phyloP scores from a whole-genome alignment of 1,140 invertebrate genomes.

The Drosophila orosa region DNA sequence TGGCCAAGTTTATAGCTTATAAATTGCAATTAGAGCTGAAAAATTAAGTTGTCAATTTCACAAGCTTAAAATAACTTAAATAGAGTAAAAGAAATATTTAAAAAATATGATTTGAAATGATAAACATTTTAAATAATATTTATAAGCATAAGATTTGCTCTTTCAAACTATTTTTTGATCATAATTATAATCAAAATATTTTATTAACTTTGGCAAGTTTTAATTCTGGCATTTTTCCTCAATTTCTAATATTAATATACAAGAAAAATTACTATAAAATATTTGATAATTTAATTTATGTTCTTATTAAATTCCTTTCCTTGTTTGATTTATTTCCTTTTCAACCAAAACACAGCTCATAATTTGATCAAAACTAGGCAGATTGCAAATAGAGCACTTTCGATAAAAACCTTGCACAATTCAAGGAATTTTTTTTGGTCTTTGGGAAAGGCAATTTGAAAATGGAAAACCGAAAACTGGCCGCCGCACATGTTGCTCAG shows the following conservation, averaged over 20 bases:
- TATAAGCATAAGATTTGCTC: background rate
- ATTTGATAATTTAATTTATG: background rate
- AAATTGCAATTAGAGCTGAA: background rate
- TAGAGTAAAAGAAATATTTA: background rate
- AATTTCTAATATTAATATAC: no score
- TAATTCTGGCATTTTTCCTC: no score
- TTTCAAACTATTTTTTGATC: background rate
- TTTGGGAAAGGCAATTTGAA: constrained; percentile 36
- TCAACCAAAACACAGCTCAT: background rate
- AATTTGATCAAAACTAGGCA: constrained; percentile 13
- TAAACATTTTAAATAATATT: background rate
- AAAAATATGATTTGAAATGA: background rate
- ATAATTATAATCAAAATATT: no score
- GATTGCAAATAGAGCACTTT: constrained; percentile 27
- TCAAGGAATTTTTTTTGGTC: constrained; percentile 23
- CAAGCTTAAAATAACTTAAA: background rate
- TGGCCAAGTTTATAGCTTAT: no score
- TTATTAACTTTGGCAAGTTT: no score
- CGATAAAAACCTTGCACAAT: constrained; percentile 23
- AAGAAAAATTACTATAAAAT: background rate
- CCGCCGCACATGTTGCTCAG: constrained; percentile 71
- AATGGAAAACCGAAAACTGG: constrained; percentile 43
- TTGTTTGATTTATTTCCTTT: constrained; percentile 1
- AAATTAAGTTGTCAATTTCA: background rate
- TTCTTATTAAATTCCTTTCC: background rate